These are phyloP conservation scores for Aegithalos caudatus DNA, from an alignment of 2,113 vertebrate species.

Conservation along the genomic window DNA sequence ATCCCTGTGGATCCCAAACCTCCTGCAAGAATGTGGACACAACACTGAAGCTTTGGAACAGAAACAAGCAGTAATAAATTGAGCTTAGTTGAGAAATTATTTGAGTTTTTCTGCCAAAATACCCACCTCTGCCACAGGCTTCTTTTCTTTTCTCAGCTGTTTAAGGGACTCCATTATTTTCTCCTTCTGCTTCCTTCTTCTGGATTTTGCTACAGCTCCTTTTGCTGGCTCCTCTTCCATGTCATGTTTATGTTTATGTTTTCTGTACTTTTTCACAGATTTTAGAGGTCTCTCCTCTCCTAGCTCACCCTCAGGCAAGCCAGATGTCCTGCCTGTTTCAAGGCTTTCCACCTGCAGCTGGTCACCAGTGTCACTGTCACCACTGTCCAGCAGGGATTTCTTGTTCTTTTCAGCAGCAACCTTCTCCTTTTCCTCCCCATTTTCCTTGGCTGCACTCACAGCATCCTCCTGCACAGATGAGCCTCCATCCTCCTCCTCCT, in stretches of 20 bases:
- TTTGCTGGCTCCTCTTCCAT: background rate
- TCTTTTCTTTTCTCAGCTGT: constrained; percentile 69
- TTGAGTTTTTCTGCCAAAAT: background rate
- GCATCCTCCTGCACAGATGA: background rate
- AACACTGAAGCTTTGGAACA: background rate
- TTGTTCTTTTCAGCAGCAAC: constrained; percentile 9
- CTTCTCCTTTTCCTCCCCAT: constrained; percentile 16
- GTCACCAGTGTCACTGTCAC: constrained; percentile 65
- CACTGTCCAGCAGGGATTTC: constrained; percentile 61
- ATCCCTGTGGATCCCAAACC: background rate
- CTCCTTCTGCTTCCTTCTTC: constrained; percentile 68
- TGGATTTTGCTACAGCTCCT: constrained; percentile 66
- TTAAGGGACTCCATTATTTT: constrained; percentile 54
- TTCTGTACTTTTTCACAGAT: constrained; percentile 33
- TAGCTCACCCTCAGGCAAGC: background rate
- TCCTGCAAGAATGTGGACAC: background rate
- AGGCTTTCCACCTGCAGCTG: background rate
- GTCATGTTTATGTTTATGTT: background rate
- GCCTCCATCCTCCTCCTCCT: constrained; percentile 70
- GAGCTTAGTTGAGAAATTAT: background rate
- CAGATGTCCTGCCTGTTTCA: background rate
- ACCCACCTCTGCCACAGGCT: constrained; percentile 57
- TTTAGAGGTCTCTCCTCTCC: background rate
- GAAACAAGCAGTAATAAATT: background rate
- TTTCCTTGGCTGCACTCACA: constrained; percentile 32